Evolutionary conservation across 1,140 invertebrate genomes (phyloP), one percentile per base, ranked within the genome.

Genomic region (Homarus americanus): DNA sequence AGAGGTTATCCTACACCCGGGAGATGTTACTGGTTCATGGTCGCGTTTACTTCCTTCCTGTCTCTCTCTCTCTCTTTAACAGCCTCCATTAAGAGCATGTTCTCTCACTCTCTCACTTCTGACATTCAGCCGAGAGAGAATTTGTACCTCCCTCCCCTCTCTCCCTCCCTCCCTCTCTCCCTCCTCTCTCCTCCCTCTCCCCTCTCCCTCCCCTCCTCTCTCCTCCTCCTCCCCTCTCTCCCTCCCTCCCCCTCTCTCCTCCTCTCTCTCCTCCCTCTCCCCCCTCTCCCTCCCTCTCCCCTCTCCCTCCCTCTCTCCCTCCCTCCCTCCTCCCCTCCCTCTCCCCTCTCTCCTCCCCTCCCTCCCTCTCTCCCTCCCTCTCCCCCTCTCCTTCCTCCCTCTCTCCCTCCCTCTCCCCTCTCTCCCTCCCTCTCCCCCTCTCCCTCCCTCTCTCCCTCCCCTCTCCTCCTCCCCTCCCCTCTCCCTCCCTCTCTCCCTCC

Each of bases 1-100:
- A 76, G 73, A 76, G 34, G 34, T 34, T 73, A 36, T 73, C 69
- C 17, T 73, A 76, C 32, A 36, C 32, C 20, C 7, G 34, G 73
- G 73, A 76, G 73, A 76, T 76, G 73, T 76, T 76, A 76, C 73
- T 76, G 38, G 73, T 76, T 76, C 73, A 76, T 40, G 73, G 73
- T 36, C 73, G 40, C 5, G 7, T 34, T 49, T 49, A 49, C 15
- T 49, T 49, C 44, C 44, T 49, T 49, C 44, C 44, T 49, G 44
- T 15, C 44, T 49, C 44, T 15, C 44, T 7, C 15, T 49, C 5
- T 49, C 44, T 49, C 5, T 5, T 15, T 49, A 49, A 49, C 44
- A 15, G 12, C 44, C 44, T 49, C 5, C 44, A 49, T 49, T 15
- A 49, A 5, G 5, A 15, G 5, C 44, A 49, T 49, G 5, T 49